These are phyloP conservation scores for Archocentrus centrarchus DNA, from an alignment of 2,113 vertebrate genomes.

Conservation along the genomic window DNA sequence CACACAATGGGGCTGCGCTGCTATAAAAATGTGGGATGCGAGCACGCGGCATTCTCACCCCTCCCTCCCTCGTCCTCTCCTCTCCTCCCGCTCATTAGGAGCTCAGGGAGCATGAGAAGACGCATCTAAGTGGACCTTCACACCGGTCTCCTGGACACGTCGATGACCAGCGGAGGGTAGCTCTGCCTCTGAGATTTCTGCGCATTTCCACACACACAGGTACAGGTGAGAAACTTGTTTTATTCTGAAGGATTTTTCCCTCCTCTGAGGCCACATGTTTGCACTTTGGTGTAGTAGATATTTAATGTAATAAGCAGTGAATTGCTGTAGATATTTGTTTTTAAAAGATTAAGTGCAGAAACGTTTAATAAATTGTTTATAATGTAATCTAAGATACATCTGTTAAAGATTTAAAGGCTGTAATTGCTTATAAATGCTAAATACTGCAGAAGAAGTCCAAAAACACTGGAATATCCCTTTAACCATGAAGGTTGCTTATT, in stretches of 20 bases:
- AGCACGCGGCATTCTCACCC: conserved; percentile 60
- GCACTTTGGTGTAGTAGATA: neutral
- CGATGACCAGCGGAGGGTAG: conserved; percentile 30
- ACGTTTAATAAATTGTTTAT: neutral
- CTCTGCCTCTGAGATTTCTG: conserved; percentile 44
- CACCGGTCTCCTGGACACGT: conserved; percentile 40
- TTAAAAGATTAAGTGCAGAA: neutral
- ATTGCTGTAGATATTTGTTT: neutral
- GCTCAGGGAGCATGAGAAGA: conserved; percentile 62
- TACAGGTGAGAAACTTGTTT: conserved; percentile 57
- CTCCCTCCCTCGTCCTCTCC: conserved; percentile 27
- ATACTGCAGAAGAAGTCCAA: neutral
- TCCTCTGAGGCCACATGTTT: neutral
- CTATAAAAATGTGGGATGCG: conserved; percentile 85
- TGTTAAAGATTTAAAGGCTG: neutral
- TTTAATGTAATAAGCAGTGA: neutral
- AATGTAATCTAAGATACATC: neutral
- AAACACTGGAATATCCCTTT: neutral
- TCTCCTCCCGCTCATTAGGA: conserved; percentile 40
- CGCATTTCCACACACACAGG: conserved; percentile 32
- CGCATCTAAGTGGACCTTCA: conserved; percentile 56
- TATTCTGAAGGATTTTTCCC: neutral
- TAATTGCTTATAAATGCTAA: neutral
- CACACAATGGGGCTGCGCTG: conserved; percentile 85
- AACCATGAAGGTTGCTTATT: neutral